Percentiles rank a stretch among this genome's conserved stretches.
These are phyloP conservation scores for Ptychoptera contaminata DNA, from an alignment of 2,888 invertebrate genomes.

Conservation along the genomic window DNA sequence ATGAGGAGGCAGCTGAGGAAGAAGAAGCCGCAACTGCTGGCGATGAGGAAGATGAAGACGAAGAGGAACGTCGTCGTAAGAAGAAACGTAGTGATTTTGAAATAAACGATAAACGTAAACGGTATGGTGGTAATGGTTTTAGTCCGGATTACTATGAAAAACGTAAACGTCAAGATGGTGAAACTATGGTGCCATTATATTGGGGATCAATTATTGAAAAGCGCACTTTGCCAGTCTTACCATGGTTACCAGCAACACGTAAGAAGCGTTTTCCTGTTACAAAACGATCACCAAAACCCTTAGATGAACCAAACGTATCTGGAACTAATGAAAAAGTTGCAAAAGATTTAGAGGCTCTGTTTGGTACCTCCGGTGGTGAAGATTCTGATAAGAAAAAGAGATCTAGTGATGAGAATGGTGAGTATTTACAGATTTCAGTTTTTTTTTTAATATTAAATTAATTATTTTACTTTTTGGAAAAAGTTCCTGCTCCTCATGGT, in stretches of 20 bases:
- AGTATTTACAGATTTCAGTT: slow-evolving; percentile 10
- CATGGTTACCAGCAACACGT: slow-evolving; percentile 29
- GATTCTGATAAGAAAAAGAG: slow-evolving; percentile 33
- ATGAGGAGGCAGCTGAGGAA: slow-evolving; percentile 15
- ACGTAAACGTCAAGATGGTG: not conserved
- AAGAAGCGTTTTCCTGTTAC: slow-evolving; percentile 48
- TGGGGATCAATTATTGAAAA: slow-evolving; percentile 22
- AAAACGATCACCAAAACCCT: slow-evolving; percentile 41
- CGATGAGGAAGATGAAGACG: slow-evolving; percentile 2
- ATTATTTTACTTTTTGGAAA: too few species aligned
- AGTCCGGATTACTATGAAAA: not conserved
- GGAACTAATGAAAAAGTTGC: slow-evolving; percentile 55
- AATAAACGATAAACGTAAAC: not conserved
- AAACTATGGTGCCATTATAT: slow-evolving; percentile 8
- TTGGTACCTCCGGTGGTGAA: slow-evolving; percentile 36
- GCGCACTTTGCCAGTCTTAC: slow-evolving; percentile 26
- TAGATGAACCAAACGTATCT: slow-evolving; percentile 19
- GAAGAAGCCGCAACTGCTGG: not conserved
- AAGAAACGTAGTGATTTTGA: not conserved
- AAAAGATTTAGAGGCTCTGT: slow-evolving; percentile 51
- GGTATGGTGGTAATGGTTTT: not conserved
- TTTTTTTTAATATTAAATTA: slow-evolving; percentile 4
- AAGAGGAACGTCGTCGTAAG: not conserved
- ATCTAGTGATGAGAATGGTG: slow-evolving; percentile 24
- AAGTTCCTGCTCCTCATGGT: slow-evolving; percentile 28